phyloP scores from a whole-genome alignment of 2,113 vertebrate species.

The Agapornis roseicollis region DNA sequence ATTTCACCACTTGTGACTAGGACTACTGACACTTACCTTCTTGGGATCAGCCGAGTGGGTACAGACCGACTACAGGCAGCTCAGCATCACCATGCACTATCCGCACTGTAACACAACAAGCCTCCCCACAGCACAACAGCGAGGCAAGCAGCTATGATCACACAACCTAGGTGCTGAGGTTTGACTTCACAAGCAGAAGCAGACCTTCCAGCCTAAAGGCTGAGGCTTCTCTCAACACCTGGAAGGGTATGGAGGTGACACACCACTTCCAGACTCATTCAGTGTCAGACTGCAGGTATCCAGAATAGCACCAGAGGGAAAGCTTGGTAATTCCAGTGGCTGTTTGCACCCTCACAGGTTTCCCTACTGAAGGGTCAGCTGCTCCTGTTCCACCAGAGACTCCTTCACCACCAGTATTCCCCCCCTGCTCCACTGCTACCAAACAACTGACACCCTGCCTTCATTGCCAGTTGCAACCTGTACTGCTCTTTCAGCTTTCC shows the following conservation, averaged over 20 bases:
- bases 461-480: fast-evolving
- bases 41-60: neutral
- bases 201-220: neutral
- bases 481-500: neutral
- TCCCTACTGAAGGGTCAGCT: fast-evolving
- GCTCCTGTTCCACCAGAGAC: neutral
- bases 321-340: neutral
- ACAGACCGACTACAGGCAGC: neutral
- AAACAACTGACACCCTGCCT: neutral
- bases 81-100: neutral
- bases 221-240: neutral
- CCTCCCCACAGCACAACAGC: neutral
- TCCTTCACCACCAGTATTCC: fast-evolving
- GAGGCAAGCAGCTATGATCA: fast-evolving
- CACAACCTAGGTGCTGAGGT: neutral
- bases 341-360: neutral
- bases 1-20: no score
- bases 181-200: neutral
- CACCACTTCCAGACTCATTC: fast-evolving
- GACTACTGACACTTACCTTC: fast-evolving
- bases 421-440: neutral
- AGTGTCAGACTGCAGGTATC: fast-evolving
- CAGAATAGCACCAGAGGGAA: neutral
- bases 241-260: neutral
- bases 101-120: fast-evolving